Percentiles rank a stretch among this genome's conserved stretches.
Evolutionary conservation across 2,797 vertebrate genomes (phyloP).

Genomic region (Melanotaenia parkinsoni): DNA sequence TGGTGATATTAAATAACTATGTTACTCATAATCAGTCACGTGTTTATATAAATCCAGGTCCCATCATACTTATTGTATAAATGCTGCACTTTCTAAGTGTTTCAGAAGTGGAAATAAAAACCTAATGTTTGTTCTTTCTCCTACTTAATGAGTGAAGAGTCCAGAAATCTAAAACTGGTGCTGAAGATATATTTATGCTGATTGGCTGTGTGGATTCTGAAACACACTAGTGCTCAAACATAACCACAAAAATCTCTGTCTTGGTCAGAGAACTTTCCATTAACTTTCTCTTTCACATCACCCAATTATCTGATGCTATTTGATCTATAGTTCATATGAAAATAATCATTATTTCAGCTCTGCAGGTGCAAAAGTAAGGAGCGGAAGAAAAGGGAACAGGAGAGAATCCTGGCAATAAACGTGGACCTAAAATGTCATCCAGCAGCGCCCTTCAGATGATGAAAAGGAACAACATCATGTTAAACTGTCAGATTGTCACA

Average conservation of each 20-base stretch:
- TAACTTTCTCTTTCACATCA: neutral
- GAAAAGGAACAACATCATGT: slow-evolving; percentile 31
- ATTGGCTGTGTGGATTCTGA: neutral
- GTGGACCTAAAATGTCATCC: slow-evolving; percentile 24
- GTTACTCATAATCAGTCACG: neutral
- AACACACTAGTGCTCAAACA: neutral
- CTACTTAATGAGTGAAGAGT: neutral
- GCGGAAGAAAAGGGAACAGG: neutral
- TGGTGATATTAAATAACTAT: neutral
- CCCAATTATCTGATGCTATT: neutral
- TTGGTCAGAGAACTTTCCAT: neutral
- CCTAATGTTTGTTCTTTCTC: neutral
- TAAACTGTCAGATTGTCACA: slow-evolving; percentile 57
- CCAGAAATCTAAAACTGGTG: neutral
- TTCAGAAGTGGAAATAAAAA: neutral
- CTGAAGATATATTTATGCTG: neutral
- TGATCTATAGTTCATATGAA: neutral
- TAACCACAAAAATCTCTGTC: neutral
- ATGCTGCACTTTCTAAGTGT: neutral
- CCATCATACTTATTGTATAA: neutral
- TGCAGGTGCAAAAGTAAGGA: neutral
- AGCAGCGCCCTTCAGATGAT: slow-evolving; percentile 12
- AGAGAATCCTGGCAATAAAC: neutral
- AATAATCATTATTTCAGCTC: neutral
- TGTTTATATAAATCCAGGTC: neutral